These are phyloP conservation scores for Saxicola maurus DNA, from an alignment of 2,797 vertebrate genomes.

Conservation along the genomic window DNA sequence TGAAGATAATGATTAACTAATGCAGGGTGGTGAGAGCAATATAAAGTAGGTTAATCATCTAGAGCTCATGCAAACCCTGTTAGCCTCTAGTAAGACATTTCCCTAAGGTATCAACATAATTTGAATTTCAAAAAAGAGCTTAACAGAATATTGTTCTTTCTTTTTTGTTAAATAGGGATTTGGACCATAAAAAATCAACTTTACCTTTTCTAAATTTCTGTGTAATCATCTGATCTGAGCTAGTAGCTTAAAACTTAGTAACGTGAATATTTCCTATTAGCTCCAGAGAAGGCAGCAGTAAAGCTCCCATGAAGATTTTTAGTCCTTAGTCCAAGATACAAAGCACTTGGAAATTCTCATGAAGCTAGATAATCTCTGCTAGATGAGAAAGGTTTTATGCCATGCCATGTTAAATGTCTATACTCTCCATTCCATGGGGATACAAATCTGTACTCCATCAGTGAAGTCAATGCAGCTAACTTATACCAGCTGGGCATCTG, in stretches of 20 bases:
- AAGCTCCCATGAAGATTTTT: neutral
- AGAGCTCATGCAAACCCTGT: conserved; percentile 27
- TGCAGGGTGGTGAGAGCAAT: conserved; percentile 3
- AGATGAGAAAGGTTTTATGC: neutral
- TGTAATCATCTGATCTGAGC: neutral
- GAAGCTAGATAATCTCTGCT: neutral
- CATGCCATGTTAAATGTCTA: neutral
- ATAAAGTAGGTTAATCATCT: conserved; percentile 60
- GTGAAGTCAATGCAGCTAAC: neutral
- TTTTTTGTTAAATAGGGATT: conserved; percentile 35
- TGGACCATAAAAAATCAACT: conserved; percentile 15
- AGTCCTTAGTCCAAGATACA: neutral
- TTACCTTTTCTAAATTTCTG: conserved; percentile 12
- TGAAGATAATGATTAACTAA: conserved; percentile 45
- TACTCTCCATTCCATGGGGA: neutral
- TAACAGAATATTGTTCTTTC: conserved; percentile 1
- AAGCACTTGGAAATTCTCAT: neutral
- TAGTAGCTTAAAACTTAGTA: neutral
- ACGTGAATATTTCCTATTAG: neutral
- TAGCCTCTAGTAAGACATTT: conserved; percentile 32
- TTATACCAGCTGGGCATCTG: neutral
- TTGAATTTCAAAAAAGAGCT: conserved; percentile 57
- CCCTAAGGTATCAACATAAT: conserved; percentile 44
- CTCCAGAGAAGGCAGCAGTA: neutral
- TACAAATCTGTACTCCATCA: neutral